These are phyloP conservation scores for Drosophila ezoana DNA, from an alignment of 2,888 invertebrate species.

Conservation along the genomic window DNA sequence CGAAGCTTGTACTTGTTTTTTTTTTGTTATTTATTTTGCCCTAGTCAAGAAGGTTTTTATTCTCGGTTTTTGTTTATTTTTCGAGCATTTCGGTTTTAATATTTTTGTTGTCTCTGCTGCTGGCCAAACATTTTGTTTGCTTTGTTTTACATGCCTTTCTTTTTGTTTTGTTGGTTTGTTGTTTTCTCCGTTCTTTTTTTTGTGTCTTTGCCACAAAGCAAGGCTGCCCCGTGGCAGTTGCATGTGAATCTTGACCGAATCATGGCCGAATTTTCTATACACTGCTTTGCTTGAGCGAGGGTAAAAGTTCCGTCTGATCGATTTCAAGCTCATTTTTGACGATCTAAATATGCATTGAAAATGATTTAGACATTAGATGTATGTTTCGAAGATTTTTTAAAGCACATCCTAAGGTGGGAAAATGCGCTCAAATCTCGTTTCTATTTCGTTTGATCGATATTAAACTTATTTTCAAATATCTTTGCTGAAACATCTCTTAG, in stretches of 20 bases:
- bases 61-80: constrained; percentile 23
- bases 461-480: no score
- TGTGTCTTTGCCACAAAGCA: constrained; percentile 30
- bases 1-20: background rate
- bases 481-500: no score
- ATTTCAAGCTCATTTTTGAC: no score
- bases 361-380: no score
- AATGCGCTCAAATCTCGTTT: no score
- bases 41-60: constrained; percentile 3
- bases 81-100: constrained; percentile 20
- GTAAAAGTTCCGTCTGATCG: no score
- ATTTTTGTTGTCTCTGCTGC: constrained; percentile 17
- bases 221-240: constrained; percentile 5
- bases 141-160: constrained; percentile 13
- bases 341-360: no score
- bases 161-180: constrained; percentile 15
- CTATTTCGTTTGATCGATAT: no score
- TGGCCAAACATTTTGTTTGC: constrained; percentile 30
- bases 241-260: background rate
- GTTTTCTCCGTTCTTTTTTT: constrained; percentile 3
- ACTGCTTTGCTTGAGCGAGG: constrained; percentile 1
- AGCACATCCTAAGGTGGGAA: no score
- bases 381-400: no score
- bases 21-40: constrained; percentile 6
- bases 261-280: constrained; percentile 17